Conservation (phyloP, 23 tunicate species). For the Oikopleura dioica region DNA sequence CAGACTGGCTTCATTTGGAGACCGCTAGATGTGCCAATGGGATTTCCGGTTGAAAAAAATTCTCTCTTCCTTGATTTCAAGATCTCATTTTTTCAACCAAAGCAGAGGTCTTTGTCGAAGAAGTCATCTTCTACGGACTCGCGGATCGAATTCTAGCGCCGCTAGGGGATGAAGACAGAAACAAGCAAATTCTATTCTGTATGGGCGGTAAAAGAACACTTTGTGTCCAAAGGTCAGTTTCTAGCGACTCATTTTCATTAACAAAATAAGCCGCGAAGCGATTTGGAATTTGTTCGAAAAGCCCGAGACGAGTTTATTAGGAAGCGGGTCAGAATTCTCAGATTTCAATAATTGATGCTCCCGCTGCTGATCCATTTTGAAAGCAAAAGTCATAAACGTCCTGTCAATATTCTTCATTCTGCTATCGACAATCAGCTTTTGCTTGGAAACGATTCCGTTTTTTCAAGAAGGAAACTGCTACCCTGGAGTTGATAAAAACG, state of each 20-base stretch:
- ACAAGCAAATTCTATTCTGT: background rate
- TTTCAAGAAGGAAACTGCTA: conserved; percentile 3
- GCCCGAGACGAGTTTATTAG: background rate
- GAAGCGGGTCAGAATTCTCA: background rate
- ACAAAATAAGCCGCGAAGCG: background rate
- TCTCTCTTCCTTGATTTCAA: no score
- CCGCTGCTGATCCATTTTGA: background rate
- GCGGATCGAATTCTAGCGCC: background rate
- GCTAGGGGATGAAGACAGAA: background rate
- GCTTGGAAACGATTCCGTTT: conserved; percentile 1
- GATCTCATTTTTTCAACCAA: no score
- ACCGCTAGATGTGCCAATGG: conserved; percentile 13
- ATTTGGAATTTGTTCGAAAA: background rate
- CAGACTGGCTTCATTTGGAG: background rate
- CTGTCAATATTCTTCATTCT: background rate
- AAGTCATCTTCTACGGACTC: background rate
- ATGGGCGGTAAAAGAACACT: background rate
- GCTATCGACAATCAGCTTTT: background rate
- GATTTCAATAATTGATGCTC: background rate
- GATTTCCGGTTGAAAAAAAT: no score
- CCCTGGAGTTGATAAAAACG: background rate
- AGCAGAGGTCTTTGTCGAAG: conserved; percentile 2
- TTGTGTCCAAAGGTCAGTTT: background rate
- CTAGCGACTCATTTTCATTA: no score
- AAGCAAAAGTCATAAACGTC: conserved; percentile 1